These are phyloP conservation scores for Diaprepes abbreviatus DNA, from an alignment of 2,888 invertebrate genomes.

Conservation along the genomic window DNA sequence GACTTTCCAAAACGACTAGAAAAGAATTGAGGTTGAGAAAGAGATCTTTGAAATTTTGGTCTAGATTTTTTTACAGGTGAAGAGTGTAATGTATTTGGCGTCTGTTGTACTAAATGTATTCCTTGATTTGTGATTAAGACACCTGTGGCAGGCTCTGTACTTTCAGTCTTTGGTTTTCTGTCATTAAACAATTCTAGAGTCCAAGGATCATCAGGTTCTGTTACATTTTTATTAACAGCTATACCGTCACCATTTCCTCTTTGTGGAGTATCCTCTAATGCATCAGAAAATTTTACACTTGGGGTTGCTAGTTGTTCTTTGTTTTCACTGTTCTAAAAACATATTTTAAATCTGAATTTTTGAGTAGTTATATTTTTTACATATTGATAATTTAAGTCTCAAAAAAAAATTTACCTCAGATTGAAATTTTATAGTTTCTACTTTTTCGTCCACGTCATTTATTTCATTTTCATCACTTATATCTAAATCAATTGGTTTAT, in stretches of 20 bases:
- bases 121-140: constrained; percentile 61
- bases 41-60: constrained; percentile 61
- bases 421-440: constrained; percentile 9
- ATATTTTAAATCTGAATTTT: too few species aligned
- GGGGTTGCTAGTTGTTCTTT: constrained; percentile 11
- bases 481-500: constrained; percentile 54
- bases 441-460: constrained; percentile 30
- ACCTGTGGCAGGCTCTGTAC: constrained; percentile 55
- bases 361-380: too few species aligned
- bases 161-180: constrained; percentile 50
- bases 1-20: constrained; percentile 48
- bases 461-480: constrained; percentile 50
- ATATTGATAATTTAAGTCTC: too few species aligned
- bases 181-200: constrained; percentile 63
- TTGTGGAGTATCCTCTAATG: constrained; percentile 2
- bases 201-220: constrained; percentile 60
- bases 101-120: constrained; percentile 60
- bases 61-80: constrained; percentile 42
- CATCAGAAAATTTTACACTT: constrained; percentile 30
- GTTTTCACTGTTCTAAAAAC: neutral
- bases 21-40: constrained; percentile 62
- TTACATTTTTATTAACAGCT: neutral
- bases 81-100: constrained; percentile 24
- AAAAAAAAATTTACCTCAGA: neutral
- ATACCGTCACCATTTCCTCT: constrained; percentile 24